A percentile compares a stretch with the other conserved stretches of the same genome.
These are phyloP conservation scores for Laupala kohalensis DNA, from an alignment of 1,140 invertebrate genomes.

Conservation along the genomic window DNA sequence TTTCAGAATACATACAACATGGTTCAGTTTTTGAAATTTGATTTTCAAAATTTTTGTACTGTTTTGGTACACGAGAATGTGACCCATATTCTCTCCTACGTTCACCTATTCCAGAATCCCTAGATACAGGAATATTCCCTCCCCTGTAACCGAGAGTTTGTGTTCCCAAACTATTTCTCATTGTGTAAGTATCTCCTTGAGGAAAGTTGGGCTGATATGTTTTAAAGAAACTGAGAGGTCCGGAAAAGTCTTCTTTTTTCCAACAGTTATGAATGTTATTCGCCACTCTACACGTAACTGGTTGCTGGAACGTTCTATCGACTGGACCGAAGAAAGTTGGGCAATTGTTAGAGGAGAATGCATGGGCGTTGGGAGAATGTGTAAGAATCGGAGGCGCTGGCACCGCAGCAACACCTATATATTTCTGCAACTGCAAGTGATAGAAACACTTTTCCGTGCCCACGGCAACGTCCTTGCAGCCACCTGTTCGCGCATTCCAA, in stretches of 20 bases:
- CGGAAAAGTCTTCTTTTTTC: neutral
- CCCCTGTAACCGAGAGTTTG: neutral
- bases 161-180: neutral
- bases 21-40: neutral
- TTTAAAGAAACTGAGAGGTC: neutral
- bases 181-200: neutral
- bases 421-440: neutral
- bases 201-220: neutral
- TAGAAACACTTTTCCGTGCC: neutral
- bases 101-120: neutral
- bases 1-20: neutral
- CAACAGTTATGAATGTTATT: neutral
- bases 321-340: neutral
- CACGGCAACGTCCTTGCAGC: neutral
- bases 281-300: neutral
- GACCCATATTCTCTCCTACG: neutral
- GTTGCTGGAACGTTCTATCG: neutral
- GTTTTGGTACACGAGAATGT: neutral
- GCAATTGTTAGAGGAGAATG: neutral
- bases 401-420: neutral
- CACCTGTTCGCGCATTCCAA: too few relatives aligned
- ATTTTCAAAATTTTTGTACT: neutral
- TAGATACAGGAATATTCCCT: neutral
- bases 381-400: neutral
- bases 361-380: neutral